These are phyloP conservation scores for Drosophila nannoptera DNA, from an alignment of 1,140 invertebrate genomes.

Conservation along the genomic window DNA sequence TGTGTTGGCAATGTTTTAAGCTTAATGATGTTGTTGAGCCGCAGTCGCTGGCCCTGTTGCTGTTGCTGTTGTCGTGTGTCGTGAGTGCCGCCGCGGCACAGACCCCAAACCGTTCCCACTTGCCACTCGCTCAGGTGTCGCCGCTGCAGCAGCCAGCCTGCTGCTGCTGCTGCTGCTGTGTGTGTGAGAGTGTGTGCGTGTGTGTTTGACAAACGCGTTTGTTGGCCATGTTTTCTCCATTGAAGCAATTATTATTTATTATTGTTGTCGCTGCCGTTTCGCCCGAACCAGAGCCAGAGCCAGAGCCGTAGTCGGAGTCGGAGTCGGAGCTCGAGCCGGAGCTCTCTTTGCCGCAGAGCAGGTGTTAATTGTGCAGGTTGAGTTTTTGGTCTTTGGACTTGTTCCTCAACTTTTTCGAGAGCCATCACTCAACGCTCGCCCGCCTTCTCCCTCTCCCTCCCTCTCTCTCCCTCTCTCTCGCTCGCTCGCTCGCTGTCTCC, in stretches of 20 bases:
- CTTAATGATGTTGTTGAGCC: slow-evolving; percentile 61
- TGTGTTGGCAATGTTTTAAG: slow-evolving; percentile 29
- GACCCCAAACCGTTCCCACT: slow-evolving; percentile 23
- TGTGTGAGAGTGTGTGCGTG: slow-evolving; percentile 19
- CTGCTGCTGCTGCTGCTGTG: too few relatives aligned
- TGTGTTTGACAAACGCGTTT: slow-evolving; percentile 52
- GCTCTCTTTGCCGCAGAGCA: slow-evolving; percentile 39
- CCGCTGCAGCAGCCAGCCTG: slow-evolving; percentile 11
- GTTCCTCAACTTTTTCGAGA: slow-evolving; percentile 15
- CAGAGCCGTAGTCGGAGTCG: too few relatives aligned
- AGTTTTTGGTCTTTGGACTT: background rate
- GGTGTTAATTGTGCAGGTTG: slow-evolving; percentile 61
- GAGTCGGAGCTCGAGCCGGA: too few relatives aligned
- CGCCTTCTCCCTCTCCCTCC: too few relatives aligned
- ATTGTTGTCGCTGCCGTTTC: slow-evolving; percentile 54
- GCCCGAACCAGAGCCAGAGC: too few relatives aligned
- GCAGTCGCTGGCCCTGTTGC: slow-evolving; percentile 24
- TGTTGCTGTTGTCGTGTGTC: slow-evolving; percentile 59
- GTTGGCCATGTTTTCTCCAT: slow-evolving; percentile 68
- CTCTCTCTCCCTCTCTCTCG: too few relatives aligned
- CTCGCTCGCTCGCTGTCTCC: too few relatives aligned
- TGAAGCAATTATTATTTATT: slow-evolving; percentile 73
- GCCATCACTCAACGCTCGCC: slow-evolving; percentile 22
- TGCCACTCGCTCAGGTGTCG: slow-evolving; percentile 36
- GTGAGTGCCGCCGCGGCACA: slow-evolving; percentile 42